Evolutionary conservation across 2,888 invertebrate species (phyloP), one percentile per base, ranked within the genome.

Genomic region (Synergus gifuensis): DNA sequence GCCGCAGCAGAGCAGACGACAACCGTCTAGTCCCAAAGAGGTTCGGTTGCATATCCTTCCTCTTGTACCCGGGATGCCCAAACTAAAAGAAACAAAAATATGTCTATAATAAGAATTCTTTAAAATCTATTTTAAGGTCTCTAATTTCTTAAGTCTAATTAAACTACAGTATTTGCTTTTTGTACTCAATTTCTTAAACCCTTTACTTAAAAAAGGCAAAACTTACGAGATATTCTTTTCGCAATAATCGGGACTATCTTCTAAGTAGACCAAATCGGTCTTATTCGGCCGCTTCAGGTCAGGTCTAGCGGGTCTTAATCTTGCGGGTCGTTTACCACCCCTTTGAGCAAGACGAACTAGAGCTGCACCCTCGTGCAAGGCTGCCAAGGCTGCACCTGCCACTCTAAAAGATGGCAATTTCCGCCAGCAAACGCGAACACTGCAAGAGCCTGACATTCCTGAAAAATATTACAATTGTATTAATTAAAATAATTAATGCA

Each of bases 191-290:
- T 54, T n/a, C n/a, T 54, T n/a, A n/a, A 54, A 54, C 3, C n/a
- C 16, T 18, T 66, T 44, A 44, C 49, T 64, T 16, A 76, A 28
- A n/a, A 49, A 36, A 36, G 49, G 36, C 14, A 40, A 40, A 22
- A 94, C 95, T 94, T 93, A 97, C 96, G 96, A 96, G 82, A 96
- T 95, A 92, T 98, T 97, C 80, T 95, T 94, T 92, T 97, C 97
- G 91, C 98, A 98, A 91, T 97, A 98, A 92, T 98, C 97, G 0
- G 98, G 98, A 22, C 98, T 98, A 88, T 98, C 97, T 89, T 98
- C 97, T 87, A 98, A 93, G 91, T 96, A 98, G 18, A 98, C 97
- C 86, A 98, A 93, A 92, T 98, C 98, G n/a, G 96, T 96, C 92
- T 97, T 97, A 88, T 97, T 96, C 1, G 98, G 97, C 90, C 96